Evolutionary conservation across 2,113 vertebrate species (phyloP).

Genomic region (Jaculus jaculus): DNA sequence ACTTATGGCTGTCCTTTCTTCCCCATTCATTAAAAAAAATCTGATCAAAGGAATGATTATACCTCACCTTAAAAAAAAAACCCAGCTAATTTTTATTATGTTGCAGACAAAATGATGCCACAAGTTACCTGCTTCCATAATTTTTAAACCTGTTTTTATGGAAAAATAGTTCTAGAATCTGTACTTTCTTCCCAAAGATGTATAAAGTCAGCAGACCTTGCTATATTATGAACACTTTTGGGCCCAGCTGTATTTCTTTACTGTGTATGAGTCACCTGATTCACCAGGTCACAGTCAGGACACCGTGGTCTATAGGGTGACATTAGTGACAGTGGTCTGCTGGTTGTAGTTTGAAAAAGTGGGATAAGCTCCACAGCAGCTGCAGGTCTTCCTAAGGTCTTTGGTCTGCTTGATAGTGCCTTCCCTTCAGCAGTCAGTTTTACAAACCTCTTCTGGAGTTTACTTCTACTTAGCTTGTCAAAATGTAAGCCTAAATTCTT

Average conservation of each 20-base stretch:
- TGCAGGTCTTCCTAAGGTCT: neutral
- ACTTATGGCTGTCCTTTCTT: neutral
- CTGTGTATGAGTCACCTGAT: neutral
- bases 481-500: neutral
- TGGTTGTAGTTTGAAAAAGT: neutral
- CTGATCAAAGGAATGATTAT: neutral
- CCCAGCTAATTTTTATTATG: constrained; percentile 34
- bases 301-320: neutral
- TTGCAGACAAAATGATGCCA: neutral
- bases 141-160: neutral
- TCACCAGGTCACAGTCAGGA: neutral
- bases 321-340: neutral
- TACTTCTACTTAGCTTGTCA: constrained; percentile 16
- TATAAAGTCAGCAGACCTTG: neutral
- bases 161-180: neutral
- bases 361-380: neutral
- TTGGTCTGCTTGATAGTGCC: neutral
- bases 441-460: neutral
- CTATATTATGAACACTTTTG: neutral
- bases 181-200: neutral
- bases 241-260: neutral
- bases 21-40: neutral
- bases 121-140: neutral
- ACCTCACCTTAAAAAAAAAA: neutral
- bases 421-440: neutral